Conservation (phyloP, 2,797 vertebrate species). For the Chelonia mydas region DNA sequence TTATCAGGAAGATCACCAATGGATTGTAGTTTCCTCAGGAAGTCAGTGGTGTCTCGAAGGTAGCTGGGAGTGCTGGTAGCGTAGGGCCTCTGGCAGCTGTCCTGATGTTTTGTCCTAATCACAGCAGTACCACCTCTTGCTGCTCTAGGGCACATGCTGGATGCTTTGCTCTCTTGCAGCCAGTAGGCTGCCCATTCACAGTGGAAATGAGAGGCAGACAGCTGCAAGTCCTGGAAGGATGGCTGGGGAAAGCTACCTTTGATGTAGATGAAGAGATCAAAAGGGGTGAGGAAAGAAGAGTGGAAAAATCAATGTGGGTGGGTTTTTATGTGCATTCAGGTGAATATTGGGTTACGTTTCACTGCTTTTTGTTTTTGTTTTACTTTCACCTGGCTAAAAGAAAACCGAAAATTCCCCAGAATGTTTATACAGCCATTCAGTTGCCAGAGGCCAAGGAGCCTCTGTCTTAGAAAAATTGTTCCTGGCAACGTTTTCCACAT, state of each 20-base stretch:
- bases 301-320: not conserved
- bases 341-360: not conserved
- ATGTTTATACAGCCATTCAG: accelerated
- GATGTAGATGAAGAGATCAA: not conserved
- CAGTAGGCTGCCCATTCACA: not conserved
- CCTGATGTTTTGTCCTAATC: accelerated
- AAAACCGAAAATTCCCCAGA: not conserved
- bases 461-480: not conserved
- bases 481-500: not conserved
- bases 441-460: not conserved
- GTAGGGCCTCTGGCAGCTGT: not conserved
- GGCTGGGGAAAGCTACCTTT: not conserved
- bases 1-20: no score
- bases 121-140: not conserved
- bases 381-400: not conserved
- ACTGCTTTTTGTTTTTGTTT: not conserved
- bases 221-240: not conserved
- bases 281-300: not conserved
- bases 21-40: no score
- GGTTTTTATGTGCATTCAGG: not conserved
- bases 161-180: accelerated
- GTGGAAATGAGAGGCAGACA: not conserved
- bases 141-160: accelerated
- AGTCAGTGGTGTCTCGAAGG: no score
- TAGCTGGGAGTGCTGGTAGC: no score